Base-by-base conservation (phyloP, 2,113 vertebrate genomes). In the Rallus limicola region DNA sequence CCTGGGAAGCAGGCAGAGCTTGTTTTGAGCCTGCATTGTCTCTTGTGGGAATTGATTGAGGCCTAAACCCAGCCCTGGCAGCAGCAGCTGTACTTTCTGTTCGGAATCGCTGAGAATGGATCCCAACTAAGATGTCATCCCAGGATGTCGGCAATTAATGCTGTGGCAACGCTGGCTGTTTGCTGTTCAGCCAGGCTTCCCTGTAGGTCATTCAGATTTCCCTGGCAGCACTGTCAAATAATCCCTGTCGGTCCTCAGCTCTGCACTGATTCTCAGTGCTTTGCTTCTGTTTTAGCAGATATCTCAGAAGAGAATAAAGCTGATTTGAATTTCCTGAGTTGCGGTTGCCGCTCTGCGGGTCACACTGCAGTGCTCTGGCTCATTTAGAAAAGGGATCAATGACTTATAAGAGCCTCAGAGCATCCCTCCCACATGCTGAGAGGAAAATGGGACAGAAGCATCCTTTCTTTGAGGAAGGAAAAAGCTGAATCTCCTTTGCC, bases 291-390 rank as follows among this genome's bases (percentile, higher is more conserved):
- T 90, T 76, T 85, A 93, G 84, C 86, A 96, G 95, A 89, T 97
- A 97, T 93, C 95, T 96, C 93, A 85, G 84, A 95, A 92, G 86
- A 95, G 95, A 96, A 95, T 92, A 95, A 96, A 97, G 94, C 96
- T 95, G 96, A 97, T 96, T 97, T 92, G 93, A 97, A 96, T 97
- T 97, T 97, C 96, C 96, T 96, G 96, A 97, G 93, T 95, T 97
- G 96, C 53, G 95, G 96, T 97, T 96, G 91, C 94, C 4, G 70
- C 95, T 96, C 94, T 95, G 94, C 10, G 94, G 96, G 95, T 97
- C 95, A 96, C 40, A 7, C 94, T 92, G 95, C 94, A 94, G 93
- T 95, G 94, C 89, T 97, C 95, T 97, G 96, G 94, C 96, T 95
- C 21, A 0, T 89, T 82, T 91, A 95, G 91, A 97, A 97, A 46